phyloP scores from a whole-genome alignment of 2,888 invertebrate species.

The Listrodromus nycthemerus region DNA sequence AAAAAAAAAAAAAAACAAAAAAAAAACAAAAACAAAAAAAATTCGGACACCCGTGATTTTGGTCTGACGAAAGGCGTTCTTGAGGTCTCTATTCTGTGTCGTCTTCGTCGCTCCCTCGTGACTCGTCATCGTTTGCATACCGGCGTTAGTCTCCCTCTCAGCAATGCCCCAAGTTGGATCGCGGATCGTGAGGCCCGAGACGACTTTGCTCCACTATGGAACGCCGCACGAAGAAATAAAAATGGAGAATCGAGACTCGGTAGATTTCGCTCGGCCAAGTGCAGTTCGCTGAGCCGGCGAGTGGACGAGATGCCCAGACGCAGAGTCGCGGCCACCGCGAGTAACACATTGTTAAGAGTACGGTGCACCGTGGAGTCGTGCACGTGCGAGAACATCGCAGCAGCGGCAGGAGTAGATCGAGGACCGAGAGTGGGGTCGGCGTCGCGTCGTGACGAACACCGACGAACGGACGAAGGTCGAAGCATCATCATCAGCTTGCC shows the following conservation, averaged over 20 bases:
- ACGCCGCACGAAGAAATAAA: slow-evolving; percentile 6
- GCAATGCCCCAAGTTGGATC: slow-evolving; percentile 65
- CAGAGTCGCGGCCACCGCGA: slow-evolving; percentile 32
- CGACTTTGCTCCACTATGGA: slow-evolving; percentile 38
- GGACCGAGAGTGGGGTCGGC: slow-evolving; percentile 39
- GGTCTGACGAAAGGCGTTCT: slow-evolving; percentile 62
- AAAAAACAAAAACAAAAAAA: too few relatives aligned
- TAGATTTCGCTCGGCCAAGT: slow-evolving; percentile 50
- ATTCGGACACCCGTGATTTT: slow-evolving; percentile 64
- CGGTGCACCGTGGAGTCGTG: slow-evolving; percentile 34
- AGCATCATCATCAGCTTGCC: slow-evolving; percentile 60
- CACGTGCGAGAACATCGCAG: slow-evolving; percentile 49
- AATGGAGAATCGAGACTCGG: slow-evolving; percentile 46
- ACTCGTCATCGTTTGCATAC: slow-evolving; percentile 77
- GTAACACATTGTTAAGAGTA: slow-evolving; percentile 51
- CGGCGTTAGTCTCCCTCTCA: slow-evolving; percentile 68
- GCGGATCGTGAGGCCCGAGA: slow-evolving; percentile 52
- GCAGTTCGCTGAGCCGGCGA: slow-evolving; percentile 23
- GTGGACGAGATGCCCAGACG: slow-evolving; percentile 16
- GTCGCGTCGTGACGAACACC: slow-evolving; percentile 62
- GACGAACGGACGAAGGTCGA: slow-evolving; percentile 57
- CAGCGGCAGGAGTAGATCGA: slow-evolving; percentile 24
- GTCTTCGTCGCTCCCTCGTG: slow-evolving; percentile 68
- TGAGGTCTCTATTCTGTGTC: slow-evolving; percentile 16
- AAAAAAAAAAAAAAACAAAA: too few relatives aligned